Evolutionary conservation across 2,888 invertebrate species (phyloP), one percentile per base, ranked within the genome.

Genomic region (Embidobia sp.): DNA sequence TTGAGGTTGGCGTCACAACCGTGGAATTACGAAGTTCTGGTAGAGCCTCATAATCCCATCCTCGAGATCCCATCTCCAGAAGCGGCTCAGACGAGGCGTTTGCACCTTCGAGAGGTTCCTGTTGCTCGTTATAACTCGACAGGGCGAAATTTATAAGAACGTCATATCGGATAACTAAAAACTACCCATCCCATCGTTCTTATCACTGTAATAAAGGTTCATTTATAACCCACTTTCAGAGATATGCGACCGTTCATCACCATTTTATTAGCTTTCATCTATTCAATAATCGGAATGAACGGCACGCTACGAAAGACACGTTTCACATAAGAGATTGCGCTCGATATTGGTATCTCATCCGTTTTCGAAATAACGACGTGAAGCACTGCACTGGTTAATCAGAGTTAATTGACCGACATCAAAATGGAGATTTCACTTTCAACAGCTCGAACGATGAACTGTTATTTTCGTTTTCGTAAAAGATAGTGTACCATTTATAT

Each of bases 31-130:
- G 84, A 19, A 86, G 83, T 81, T 88, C 87, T 19, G 88, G 86
- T 15, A 88, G 74, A 22, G 87, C 87, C 81, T 88, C 88, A 83
- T 88, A 88, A 57, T 88, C 88, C 89, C 89, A 89, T 63, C 83
- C 84, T 67, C 84, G 79, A 27, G 84, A 83, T 59, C 84, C 86
- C 88, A 92, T 91, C 64, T 92, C 93, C 77, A 88, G 83, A 46
- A 89, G 77, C 11, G 87, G 87, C 61, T 86, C 87, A 37, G 85
- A 83, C 74, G 88, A 88, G 59, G 85, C 82, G 79, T 81, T 85
- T 22, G 84, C 85, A 72, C 85, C 84, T 70, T 83, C 81, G 3
- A 81, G 76, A 37, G 85, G 83, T 61, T 86, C 84, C 84, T 86
- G 85, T 83, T 85, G 86, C 84, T 81, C 81, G 13, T 79, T 80